Percentiles rank a stretch among this genome's conserved stretches.
These are phyloP conservation scores for Anolis apletophallus DNA, from an alignment of 2,797 vertebrate species.

Conservation along the genomic window DNA sequence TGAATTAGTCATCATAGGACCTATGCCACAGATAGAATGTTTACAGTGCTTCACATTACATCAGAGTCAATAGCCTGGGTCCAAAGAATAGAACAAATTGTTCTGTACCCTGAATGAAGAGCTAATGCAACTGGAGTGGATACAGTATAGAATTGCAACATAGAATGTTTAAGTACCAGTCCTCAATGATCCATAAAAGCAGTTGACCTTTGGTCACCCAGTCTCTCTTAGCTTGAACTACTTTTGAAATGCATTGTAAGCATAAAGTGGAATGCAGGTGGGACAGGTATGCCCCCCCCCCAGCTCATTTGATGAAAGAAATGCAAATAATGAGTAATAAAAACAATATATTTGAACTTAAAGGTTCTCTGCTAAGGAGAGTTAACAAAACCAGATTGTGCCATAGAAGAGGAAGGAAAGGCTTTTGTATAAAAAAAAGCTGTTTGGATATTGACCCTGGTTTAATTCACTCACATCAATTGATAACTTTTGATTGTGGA, in stretches of 20 bases:
- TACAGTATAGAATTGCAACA: no score
- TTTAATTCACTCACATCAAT: neutral
- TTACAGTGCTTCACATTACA: neutral
- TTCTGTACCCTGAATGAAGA: neutral
- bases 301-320: no score
- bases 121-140: no score
- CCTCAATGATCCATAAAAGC: no score
- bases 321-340: neutral
- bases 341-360: neutral
- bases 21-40: neutral
- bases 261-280: no score
- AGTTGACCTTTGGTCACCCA: no score
- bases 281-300: no score
- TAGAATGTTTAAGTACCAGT: no score
- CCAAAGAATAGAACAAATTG: neutral
- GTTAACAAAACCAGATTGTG: neutral
- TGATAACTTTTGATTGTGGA: neutral
- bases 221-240: no score
- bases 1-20: neutral
- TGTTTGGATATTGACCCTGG: neutral
- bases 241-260: no score
- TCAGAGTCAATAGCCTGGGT: neutral
- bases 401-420: neutral
- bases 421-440: neutral
- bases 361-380: neutral